phyloP scores from a whole-genome alignment of 2,888 invertebrate species.

The Mimas tiliae region DNA sequence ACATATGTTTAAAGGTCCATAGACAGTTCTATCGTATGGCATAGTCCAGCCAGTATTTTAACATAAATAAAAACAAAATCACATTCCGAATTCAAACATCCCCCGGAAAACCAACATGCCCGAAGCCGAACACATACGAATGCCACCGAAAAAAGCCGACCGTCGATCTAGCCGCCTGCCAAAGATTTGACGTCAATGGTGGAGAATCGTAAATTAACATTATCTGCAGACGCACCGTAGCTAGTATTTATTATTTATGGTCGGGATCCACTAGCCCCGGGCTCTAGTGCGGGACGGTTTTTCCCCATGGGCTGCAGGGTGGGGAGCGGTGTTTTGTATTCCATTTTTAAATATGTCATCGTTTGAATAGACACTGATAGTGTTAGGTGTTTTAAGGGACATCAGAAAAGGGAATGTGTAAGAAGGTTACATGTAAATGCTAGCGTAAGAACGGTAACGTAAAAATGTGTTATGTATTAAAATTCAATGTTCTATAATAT shows the following conservation, averaged over 20 bases:
- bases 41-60: no score
- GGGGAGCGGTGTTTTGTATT: conserved; percentile 16
- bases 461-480: no score
- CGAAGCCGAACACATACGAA: conserved; percentile 37
- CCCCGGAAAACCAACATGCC: conserved; percentile 28
- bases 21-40: no score
- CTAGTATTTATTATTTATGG: conserved; percentile 85
- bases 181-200: conserved; percentile 79
- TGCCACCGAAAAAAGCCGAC: conserved; percentile 51
- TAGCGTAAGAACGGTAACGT: no score
- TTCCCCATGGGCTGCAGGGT: conserved; percentile 52
- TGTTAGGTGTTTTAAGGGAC: not conserved
- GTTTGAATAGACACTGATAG: not conserved
- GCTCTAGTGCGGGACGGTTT: conserved; percentile 66
- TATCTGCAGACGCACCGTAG: conserved; percentile 81
- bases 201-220: conserved; percentile 82
- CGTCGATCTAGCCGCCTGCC: conserved; percentile 72
- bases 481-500: no score
- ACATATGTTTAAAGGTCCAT: no score
- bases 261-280: conserved; percentile 76
- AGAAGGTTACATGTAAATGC: no score
- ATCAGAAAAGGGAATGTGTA: not conserved
- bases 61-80: conserved; percentile 27
- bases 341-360: conserved; percentile 22
- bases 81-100: conserved; percentile 35